Evolutionary conservation across 2,113 vertebrate genomes (phyloP).

Genomic region (Tursiops truncatus): DNA sequence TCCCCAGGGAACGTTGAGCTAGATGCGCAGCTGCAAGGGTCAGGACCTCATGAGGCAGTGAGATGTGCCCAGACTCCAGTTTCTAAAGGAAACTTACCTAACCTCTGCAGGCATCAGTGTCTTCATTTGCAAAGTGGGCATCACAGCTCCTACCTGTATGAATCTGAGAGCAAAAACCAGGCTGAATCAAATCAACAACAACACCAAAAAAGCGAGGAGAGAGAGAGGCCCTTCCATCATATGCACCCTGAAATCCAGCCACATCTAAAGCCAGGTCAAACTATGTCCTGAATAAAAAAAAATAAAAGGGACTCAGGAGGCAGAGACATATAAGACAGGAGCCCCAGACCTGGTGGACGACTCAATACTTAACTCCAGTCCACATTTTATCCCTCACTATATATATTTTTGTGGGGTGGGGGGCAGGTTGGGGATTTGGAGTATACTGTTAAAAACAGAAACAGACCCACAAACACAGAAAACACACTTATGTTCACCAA

Average conservation of each 20-base stretch:
- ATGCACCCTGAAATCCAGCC: background rate
- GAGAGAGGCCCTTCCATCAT: no score
- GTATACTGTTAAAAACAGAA: background rate
- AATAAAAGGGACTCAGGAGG: background rate
- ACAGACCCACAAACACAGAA: no score
- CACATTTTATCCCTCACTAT: background rate
- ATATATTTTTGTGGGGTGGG: background rate
- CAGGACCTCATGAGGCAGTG: accelerated
- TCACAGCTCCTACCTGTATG: no score
- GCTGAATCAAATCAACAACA: no score
- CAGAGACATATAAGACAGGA: background rate
- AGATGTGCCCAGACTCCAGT: background rate
- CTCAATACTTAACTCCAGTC: background rate
- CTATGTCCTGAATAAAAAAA: background rate
- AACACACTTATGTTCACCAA: no score
- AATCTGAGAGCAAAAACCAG: no score
- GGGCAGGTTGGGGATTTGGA: background rate
- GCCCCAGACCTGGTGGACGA: background rate
- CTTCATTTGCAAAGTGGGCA: background rate
- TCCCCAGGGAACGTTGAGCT: background rate
- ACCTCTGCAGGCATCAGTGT: background rate
- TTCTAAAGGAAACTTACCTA: background rate
- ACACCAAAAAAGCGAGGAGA: background rate
- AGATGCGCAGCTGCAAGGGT: background rate
- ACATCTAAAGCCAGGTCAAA: background rate